phyloP scores from a whole-genome alignment of 2,113 vertebrate species.

The Ictalurus punctatus region DNA sequence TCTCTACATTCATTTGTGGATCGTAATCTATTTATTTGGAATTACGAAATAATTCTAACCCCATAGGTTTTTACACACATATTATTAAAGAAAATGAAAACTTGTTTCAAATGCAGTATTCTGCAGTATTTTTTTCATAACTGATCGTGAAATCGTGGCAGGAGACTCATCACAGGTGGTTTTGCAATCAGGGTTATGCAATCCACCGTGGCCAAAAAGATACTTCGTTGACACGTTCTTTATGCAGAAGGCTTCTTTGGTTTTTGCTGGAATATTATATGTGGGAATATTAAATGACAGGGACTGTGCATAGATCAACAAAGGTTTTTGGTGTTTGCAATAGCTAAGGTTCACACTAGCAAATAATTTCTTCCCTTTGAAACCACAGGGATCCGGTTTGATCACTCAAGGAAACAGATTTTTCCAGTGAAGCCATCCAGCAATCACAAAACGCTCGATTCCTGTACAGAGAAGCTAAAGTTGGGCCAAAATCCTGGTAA shows the following conservation, averaged over 20 bases:
- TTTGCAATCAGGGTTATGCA: not conserved
- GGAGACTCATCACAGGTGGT: not conserved
- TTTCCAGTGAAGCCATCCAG: constrained; percentile 48
- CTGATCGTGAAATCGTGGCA: not conserved
- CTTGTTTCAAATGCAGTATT: not conserved
- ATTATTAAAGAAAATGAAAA: not conserved
- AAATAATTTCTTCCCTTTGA: constrained; percentile 31
- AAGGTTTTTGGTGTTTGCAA: constrained; percentile 21
- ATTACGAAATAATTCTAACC: no score
- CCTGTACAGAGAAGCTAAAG: constrained; percentile 33
- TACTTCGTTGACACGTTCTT: constrained; percentile 10
- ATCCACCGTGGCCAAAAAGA: not conserved
- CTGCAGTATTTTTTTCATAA: not conserved
- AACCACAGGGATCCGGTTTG: constrained; percentile 43
- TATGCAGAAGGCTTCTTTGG: not conserved
- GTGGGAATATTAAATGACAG: constrained; percentile 19
- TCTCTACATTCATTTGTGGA: no score
- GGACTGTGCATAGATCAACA: constrained; percentile 15
- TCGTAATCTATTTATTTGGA: no score
- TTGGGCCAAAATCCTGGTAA: constrained; percentile 44
- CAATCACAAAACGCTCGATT: constrained; percentile 52
- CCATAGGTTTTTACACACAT: not conserved
- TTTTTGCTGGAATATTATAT: not conserved
- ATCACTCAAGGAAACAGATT: constrained; percentile 48
- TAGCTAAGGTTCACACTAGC: constrained; percentile 42